Base-by-base conservation (phyloP, 2,888 invertebrate genomes). In the Sphaerophoria taeniata region DNA sequence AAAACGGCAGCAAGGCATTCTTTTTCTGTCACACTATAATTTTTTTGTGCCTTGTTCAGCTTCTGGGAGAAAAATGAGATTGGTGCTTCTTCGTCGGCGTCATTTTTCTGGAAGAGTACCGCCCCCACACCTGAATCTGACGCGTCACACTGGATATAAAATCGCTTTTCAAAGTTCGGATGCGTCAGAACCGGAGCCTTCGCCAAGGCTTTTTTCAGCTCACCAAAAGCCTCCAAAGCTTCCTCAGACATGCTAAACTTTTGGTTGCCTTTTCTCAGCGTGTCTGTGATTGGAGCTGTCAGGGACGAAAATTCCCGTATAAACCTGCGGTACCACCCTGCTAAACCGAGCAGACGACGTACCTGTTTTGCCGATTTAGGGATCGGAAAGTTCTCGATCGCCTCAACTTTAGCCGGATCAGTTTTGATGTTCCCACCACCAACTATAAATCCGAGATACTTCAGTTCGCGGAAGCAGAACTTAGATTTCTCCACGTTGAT, bases 381-480 rank as follows among this genome's bases (percentile, higher is more conserved):
- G 0, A 69, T 47, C 33, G 87, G 87, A 7, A 73, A 60, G 1
- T 78, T 39, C 14, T 74, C 75, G 6, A 82, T 87, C 0, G 72
- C 87, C 7, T 36, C 16, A 1, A 87, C 70, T 33, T 87, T 87
- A 2, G 69, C 75, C 0, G 79, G 67, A 24, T 87, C 84, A 0
- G 84, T 79, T 24, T 60, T 74, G 2, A 87, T 12, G 7, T 34
- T 24, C 0, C 79, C 87, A 3, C 72, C n/a, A 86, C 39, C 39
- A 39, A 39, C 39, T 39, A 39, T 69, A 24, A 83, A 87, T 3
- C 81, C 79, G 7, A 87, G 14, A 43, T 88, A 79, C n/a, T 55
- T 69, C 5, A 87, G 51, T 33, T 87, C 84, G 33, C 34, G 73
- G 33, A 86, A 86, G 47, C 80, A 87, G n/a, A 87, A 24, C 45